Percentiles rank a stretch among this genome's conserved stretches.
Evolutionary conservation across 2,797 vertebrate genomes (phyloP).

Genomic region (Poliocrania exsul): DNA sequence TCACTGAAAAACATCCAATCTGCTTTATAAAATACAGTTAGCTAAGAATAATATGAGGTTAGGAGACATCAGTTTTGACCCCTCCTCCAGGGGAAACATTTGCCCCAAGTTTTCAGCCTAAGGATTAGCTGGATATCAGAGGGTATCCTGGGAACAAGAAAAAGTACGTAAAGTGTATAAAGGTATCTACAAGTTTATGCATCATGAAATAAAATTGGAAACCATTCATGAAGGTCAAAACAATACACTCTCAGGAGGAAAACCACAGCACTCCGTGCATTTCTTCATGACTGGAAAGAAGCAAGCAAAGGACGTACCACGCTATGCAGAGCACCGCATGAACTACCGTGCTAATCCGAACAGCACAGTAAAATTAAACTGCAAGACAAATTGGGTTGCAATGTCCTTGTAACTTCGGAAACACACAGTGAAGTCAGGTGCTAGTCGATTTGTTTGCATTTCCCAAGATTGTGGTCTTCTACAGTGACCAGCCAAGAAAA

Average conservation of each 20-base stretch:
- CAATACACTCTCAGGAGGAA: neutral
- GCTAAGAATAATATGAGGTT: neutral
- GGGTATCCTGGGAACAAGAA: neutral
- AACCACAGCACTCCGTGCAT: neutral
- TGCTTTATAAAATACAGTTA: neutral
- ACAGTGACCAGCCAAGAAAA: neutral
- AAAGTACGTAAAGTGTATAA: neutral
- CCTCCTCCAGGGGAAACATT: neutral
- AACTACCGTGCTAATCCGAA: neutral
- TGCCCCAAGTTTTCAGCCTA: neutral
- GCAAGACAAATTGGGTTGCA: neutral
- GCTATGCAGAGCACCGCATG: accelerated
- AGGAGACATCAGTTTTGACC: neutral
- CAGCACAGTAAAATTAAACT: neutral
- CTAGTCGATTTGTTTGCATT: neutral
- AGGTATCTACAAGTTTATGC: neutral
- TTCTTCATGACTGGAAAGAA: neutral
- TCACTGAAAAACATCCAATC: neutral
- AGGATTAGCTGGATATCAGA: neutral
- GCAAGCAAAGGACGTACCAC: neutral
- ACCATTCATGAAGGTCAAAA: neutral
- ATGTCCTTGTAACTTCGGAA: neutral
- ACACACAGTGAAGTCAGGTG: neutral
- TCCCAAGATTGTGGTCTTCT: neutral
- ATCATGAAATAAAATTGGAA: neutral